Evolutionary conservation across 2,797 vertebrate genomes (phyloP).

Genomic region (Mormyrops attenuatus): DNA sequence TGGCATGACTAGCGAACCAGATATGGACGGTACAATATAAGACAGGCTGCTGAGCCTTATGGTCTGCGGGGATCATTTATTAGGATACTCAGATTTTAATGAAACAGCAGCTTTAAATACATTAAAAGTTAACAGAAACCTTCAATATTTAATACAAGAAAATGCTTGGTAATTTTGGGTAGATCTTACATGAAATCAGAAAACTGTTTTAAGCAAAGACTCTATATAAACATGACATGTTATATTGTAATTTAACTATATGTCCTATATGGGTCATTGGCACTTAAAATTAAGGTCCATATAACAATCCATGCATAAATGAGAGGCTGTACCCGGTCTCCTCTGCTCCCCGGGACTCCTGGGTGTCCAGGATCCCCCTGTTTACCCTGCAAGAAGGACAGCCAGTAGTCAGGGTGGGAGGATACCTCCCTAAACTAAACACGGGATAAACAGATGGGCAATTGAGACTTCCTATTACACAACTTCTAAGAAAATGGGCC

Average conservation of each 20-base stretch:
- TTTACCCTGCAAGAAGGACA: constrained; percentile 52
- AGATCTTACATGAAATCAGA: background rate
- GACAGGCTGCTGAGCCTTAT: background rate
- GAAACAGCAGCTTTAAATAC: background rate
- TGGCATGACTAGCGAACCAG: background rate
- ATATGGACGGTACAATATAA: background rate
- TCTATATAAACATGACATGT: background rate
- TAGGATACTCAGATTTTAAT: background rate
- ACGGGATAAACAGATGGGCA: background rate
- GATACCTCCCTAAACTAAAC: background rate
- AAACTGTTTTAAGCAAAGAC: background rate
- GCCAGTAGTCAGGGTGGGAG: background rate
- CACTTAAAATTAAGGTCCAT: background rate
- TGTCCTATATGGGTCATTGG: background rate
- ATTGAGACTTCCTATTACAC: background rate
- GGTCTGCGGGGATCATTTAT: background rate
- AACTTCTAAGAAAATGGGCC: background rate
- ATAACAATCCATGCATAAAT: background rate
- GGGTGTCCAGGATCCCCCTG: constrained; percentile 58
- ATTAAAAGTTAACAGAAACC: background rate
- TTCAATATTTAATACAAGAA: background rate
- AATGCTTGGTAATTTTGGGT: background rate
- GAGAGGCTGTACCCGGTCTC: constrained; percentile 54
- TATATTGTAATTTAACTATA: background rate
- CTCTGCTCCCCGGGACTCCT: constrained; percentile 57